Base-by-base conservation (phyloP, 2,113 vertebrate genomes). In the Aptenodytes forsteri region DNA sequence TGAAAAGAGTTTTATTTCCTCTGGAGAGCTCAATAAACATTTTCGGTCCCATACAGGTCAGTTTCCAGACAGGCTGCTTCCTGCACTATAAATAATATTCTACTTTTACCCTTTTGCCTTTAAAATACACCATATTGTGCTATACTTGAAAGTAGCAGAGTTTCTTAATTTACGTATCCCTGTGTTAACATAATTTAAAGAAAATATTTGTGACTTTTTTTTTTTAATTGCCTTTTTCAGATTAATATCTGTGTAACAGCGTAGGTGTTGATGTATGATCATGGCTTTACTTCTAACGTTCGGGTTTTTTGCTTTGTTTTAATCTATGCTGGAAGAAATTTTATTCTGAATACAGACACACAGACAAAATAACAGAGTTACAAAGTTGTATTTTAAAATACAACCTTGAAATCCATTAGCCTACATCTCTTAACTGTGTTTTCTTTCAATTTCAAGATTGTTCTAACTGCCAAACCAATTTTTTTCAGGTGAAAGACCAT, bases 1-100 rank as follows among this genome's bases (percentile, higher is more conserved):
- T 98, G 98, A 98, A 70, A 99, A 99, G 98, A 98, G 98, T 96
- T 99, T 99, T 98, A 98, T 99, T 97, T 99, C 99, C 49, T 99
- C 99, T 71, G 99, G 99, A 75, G 99, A 99, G 88, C 99, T 99
- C 98, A 99, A 99, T 97, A 99, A 99, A 97, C 99, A 99, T 98
- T 99, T 99, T 98, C 98, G 99, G 67, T 98, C 99, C 89, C 99
- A 99, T 96, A 99, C 99, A 90, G 99, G 99, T 99, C 96, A 98
- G 98, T 98, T 96, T 96, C 97, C 93, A 97, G 97, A 83, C 96
- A 97, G 89, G 96, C 95, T 61, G 49, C 86, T 97, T 96, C 95
- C 93, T 97, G 87, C 58, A 30, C 81, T n/a, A 32, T 93, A 92
- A 91, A 93, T 94, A 87, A 81, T 89, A 78, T 72, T 92, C 72